Evolutionary conservation across 2,888 invertebrate species (phyloP), one percentile per base, ranked within the genome.

Genomic region (Brenthis hecate): DNA sequence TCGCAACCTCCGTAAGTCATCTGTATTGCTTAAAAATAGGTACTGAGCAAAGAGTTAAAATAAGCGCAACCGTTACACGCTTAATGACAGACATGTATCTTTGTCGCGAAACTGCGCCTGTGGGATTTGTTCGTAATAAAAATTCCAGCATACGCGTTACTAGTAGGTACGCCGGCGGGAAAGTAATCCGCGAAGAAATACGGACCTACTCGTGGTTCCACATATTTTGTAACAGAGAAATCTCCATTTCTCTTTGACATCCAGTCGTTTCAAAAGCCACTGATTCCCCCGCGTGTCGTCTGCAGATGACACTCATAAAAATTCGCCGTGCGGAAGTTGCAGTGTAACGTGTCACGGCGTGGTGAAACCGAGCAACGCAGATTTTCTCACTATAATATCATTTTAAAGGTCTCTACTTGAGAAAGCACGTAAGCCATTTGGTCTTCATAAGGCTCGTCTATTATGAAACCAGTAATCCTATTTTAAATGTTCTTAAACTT

Each of bases 221-320:
- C 89, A 91, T 91, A 43, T 43, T 43, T 91, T 90, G 90, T 91
- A 90, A 89, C 91, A 82, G 84, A 81, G 82, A 90, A 91, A 91
- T 91, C 89, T 90, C 89, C 89, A 91, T 91, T 90, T 91, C 89
- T 87, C 90, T 91, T 91, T 91, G 90, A 90, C 87, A 89, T 82
- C 82, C 84, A 87, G 89, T 85, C 91, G 87, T 89, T 90, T 85
- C 85, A 84, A 85, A 86, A 86, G 88, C 87, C 88, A 86, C 83
- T 77, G 83, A 78, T 83, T 89, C 91, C 89, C 91, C 77, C 77
- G 89, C 83, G 91, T 85, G 86, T 89, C 88, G 88, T 76, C 73
- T 80, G 78, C 77, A 82, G 81, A 84, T 86, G 88, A 87, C 87
- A 85, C 88, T 90, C 90, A 89, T 91, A 91, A 91, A 91, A 91